Evolutionary conservation across 2,888 invertebrate genomes (phyloP).

Genomic region (Papilio gigon): DNA sequence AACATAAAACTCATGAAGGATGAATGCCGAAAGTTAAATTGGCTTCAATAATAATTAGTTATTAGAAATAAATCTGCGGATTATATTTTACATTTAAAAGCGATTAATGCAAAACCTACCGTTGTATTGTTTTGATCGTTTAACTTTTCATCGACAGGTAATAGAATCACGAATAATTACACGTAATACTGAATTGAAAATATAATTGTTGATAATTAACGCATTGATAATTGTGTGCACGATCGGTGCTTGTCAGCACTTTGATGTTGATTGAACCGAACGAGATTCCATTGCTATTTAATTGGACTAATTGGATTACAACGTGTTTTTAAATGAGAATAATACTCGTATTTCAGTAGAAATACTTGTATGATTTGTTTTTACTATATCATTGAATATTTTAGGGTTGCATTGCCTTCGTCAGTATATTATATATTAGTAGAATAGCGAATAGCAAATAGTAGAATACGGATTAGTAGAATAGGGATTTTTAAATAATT

Average conservation of each 20-base stretch:
- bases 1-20: too few species aligned
- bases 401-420: too few species aligned
- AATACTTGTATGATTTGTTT: not conserved
- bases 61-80: not conserved
- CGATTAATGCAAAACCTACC: not conserved
- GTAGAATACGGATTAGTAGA: not conserved
- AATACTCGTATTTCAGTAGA: not conserved
- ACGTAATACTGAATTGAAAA: conserved; percentile 8
- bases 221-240: conserved; percentile 13
- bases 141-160: conserved; percentile 3
- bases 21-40: too few species aligned
- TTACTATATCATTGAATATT: not conserved
- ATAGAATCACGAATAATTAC: conserved; percentile 16
- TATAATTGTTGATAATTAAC: conserved; percentile 11
- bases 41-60: too few species aligned
- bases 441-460: not conserved
- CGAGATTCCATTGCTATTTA: not conserved
- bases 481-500: not conserved
- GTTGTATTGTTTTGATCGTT: not conserved
- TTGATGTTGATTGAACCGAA: conserved; percentile 20
- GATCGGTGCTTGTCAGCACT: conserved; percentile 12
- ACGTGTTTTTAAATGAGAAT: conserved; percentile 2
- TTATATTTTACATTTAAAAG: not conserved
- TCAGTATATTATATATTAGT: too few species aligned
- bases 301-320: conserved; percentile 10